Conservation (phyloP, 2,113 vertebrate species). For the Eupsittula cactorum region DNA sequence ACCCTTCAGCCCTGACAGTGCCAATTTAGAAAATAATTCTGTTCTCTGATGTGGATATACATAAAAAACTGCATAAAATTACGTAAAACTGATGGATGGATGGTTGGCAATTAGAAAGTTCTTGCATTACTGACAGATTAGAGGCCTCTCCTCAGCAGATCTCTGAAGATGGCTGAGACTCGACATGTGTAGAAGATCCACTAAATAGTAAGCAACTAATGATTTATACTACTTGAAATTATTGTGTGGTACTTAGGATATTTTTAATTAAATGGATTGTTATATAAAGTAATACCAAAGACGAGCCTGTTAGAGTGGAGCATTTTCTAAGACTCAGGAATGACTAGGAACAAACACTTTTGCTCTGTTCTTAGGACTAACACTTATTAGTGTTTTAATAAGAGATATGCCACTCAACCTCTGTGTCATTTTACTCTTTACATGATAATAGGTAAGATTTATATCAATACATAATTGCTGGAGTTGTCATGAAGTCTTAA, state of each 20-base stretch:
- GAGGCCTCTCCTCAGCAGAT: not conserved
- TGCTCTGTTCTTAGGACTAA: not conserved
- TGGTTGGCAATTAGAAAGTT: not conserved
- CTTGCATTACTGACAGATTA: not conserved
- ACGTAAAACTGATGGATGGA: not conserved
- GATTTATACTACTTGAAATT: not conserved
- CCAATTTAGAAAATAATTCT: not conserved
- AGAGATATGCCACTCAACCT: not conserved
- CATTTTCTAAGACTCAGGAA: not conserved
- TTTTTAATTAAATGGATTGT: not conserved
- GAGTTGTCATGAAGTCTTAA: not conserved
- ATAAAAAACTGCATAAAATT: not conserved
- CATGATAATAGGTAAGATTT: not conserved
- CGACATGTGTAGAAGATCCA: not conserved
- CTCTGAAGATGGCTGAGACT: not conserved
- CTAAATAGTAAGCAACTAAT: not conserved
- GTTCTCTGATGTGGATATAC: not conserved
- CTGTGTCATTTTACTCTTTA: not conserved
- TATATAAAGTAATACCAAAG: not conserved
- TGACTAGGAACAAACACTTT: not conserved
- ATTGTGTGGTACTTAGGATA: not conserved
- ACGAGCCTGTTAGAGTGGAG: not conserved
- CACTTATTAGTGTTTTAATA: not conserved
- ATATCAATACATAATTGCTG: not conserved
- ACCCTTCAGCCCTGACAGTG: too few species aligned